phyloP scores from a whole-genome alignment of 2,888 invertebrate species.

The Gymnosoma rotundatum region DNA sequence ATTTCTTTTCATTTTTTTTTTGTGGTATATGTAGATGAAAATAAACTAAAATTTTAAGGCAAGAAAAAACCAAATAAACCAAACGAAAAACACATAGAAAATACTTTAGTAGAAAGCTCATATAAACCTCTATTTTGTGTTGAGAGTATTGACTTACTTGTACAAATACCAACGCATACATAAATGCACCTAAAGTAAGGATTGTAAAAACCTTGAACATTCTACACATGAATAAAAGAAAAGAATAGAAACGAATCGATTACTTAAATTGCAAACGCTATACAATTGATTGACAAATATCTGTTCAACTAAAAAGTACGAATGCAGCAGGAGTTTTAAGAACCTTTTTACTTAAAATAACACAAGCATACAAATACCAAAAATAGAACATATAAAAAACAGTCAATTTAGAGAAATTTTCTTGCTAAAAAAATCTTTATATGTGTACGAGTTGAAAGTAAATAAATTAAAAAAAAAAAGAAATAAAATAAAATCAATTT shows the following conservation, averaged over 20 bases:
- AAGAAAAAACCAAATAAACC: slow-evolving; percentile 15
- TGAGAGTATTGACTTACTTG: slow-evolving; percentile 56
- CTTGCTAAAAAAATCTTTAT: slow-evolving; percentile 15
- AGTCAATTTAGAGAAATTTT: slow-evolving; percentile 1
- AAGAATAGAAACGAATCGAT: slow-evolving; percentile 61
- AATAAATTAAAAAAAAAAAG: slow-evolving; percentile 1
- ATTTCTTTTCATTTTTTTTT: not conserved
- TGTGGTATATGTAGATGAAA: slow-evolving; percentile 40
- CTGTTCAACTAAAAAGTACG: slow-evolving; percentile 49
- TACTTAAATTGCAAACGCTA: slow-evolving; percentile 69
- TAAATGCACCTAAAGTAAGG: slow-evolving; percentile 7
- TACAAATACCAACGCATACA: slow-evolving; percentile 16
- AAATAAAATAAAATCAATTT: slow-evolving; percentile 51
- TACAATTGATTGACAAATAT: slow-evolving; percentile 71
- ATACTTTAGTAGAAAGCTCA: slow-evolving; percentile 49
- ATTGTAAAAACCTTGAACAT: slow-evolving; percentile 34
- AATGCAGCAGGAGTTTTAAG: slow-evolving; percentile 43
- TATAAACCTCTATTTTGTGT: slow-evolving; percentile 60
- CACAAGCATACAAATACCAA: not conserved
- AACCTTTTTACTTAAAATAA: slow-evolving; percentile 44
- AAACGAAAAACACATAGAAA: not conserved
- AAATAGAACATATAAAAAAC: not conserved
- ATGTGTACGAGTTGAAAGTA: not conserved
- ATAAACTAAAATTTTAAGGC: slow-evolving; percentile 47
- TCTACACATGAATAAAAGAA: slow-evolving; percentile 6